Percentiles rank a stretch among this genome's conserved stretches.
phyloP scores from a whole-genome alignment of 2,113 vertebrate species.

The Lasiurus borealis region DNA sequence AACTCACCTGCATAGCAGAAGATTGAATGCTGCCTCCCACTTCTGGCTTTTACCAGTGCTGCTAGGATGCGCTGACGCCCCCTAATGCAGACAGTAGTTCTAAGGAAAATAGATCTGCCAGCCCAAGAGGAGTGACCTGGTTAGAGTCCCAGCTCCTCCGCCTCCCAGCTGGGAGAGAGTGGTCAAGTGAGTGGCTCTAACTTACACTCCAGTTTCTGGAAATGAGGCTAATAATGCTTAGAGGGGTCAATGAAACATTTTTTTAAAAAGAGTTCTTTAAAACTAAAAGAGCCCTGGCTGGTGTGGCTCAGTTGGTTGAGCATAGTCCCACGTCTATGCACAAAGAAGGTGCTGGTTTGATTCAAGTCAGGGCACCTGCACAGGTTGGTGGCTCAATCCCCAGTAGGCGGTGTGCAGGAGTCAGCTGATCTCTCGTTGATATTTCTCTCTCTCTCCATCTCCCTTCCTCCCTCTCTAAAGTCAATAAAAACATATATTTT shows the following conservation, averaged over 20 bases:
- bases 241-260: neutral
- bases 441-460: neutral
- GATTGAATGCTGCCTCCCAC: slow-evolving; percentile 47
- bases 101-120: neutral
- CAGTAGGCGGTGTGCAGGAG: neutral
- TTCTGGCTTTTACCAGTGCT: neutral
- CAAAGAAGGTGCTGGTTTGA: neutral
- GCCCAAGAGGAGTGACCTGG: neutral
- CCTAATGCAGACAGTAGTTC: neutral
- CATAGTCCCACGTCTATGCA: neutral
- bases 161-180: neutral
- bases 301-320: neutral
- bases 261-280: too few relatives aligned
- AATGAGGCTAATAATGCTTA: neutral
- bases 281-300: too few relatives aligned
- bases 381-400: neutral
- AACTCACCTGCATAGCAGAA: slow-evolving; percentile 58
- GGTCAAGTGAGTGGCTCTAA: neutral
- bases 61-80: neutral
- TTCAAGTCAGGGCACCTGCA: neutral
- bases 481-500: neutral
- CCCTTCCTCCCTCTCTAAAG: neutral
- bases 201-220: slow-evolving; percentile 11
- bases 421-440: neutral
- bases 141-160: neutral